Evolutionary conservation across 2,888 invertebrate species (phyloP).

Genomic region (Scotopteryx bipunctaria): DNA sequence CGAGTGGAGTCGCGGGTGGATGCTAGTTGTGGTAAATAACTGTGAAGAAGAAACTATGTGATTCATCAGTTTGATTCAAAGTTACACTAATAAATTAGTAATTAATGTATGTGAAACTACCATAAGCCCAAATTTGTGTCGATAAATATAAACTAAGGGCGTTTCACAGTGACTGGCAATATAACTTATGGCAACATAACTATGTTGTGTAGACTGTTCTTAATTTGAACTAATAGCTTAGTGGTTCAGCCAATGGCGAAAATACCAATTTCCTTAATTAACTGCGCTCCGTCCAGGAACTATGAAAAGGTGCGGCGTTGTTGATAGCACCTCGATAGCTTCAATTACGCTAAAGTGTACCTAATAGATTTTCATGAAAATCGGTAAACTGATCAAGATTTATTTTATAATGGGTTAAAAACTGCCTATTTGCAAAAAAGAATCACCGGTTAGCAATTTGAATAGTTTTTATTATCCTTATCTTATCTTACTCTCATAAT

Average conservation of each 20-base stretch:
- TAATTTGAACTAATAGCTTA: constrained; percentile 82
- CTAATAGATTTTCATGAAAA: constrained; percentile 41
- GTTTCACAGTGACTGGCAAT: constrained; percentile 52
- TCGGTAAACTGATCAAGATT: constrained; percentile 15
- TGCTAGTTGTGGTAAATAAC: no score
- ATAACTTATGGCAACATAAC: constrained; percentile 43
- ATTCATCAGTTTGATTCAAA: no score
- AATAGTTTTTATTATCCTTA: neutral
- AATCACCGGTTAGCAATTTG: no score
- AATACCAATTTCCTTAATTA: constrained; percentile 83
- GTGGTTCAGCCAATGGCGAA: constrained; percentile 76
- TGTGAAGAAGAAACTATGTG: no score
- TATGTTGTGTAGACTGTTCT: constrained; percentile 63
- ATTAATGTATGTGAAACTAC: no score
- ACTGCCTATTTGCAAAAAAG: no score
- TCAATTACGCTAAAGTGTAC: constrained; percentile 65
- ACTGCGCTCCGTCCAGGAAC: constrained; percentile 69
- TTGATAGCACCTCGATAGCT: constrained; percentile 69
- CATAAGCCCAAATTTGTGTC: constrained; percentile 1
- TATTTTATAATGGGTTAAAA: no score
- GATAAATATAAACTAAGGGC: constrained; percentile 38
- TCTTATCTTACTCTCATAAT: no score
- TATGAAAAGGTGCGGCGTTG: constrained; percentile 72
- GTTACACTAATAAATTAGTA: neutral
- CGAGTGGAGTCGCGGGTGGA: no score